Conservation (phyloP, 2,113 vertebrate species). For the Rhinoptilus africanus region DNA sequence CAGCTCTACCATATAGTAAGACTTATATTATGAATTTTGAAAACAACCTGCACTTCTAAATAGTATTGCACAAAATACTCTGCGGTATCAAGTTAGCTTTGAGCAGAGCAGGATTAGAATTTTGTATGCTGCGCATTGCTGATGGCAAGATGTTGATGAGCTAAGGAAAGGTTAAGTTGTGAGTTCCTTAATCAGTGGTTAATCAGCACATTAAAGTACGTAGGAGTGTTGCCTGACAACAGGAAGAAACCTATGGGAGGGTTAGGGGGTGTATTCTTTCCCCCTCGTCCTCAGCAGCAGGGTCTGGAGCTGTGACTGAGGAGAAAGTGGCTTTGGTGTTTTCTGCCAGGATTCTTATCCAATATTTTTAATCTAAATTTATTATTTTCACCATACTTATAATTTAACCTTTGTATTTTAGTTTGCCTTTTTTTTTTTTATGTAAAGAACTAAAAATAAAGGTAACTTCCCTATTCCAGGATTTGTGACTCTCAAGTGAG, state of each 20-base stretch:
- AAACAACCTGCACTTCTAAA: background rate
- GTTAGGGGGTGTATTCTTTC: background rate
- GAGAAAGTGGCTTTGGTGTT: background rate
- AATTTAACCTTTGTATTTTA: background rate
- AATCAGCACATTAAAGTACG: background rate
- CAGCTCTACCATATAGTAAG: background rate
- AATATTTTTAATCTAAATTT: background rate
- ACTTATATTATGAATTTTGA: background rate
- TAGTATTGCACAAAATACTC: background rate
- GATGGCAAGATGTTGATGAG: background rate
- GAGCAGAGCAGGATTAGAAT: background rate
- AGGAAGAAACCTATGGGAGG: background rate
- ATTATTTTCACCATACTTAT: background rate
- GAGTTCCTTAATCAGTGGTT: background rate
- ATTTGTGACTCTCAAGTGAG: background rate
- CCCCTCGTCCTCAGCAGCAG: rapidly evolving
- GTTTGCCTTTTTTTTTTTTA: background rate
- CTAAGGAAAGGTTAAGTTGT: background rate
- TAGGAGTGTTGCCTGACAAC: background rate
- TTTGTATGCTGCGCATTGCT: background rate
- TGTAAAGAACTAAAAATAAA: background rate
- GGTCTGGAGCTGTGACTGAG: background rate
- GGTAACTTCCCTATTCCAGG: background rate
- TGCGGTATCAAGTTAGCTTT: background rate
- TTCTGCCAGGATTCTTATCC: background rate